Percentiles rank a stretch among this genome's conserved stretches.
Evolutionary conservation across 2,888 invertebrate genomes (phyloP).

Genomic region (Polia nebulosa): DNA sequence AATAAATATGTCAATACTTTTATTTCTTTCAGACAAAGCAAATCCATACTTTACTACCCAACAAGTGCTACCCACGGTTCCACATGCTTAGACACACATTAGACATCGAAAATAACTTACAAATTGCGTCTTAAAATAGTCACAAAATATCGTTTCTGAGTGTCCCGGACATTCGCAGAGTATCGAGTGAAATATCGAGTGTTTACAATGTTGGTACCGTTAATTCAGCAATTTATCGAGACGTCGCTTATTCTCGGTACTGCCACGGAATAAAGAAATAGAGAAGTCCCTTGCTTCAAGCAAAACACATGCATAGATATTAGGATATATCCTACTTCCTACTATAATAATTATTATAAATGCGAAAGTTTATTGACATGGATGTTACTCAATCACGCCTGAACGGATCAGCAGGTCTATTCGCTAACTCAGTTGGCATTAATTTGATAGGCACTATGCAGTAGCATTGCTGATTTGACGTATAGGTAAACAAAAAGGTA

Average conservation of each 20-base stretch:
- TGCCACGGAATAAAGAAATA: background rate
- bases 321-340: no score
- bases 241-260: conserved; percentile 47
- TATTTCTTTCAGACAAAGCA: no score
- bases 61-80: background rate
- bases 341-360: no score
- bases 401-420: no score
- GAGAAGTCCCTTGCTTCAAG: conserved; percentile 15
- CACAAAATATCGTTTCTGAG: conserved; percentile 52
- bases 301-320: background rate
- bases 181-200: conserved; percentile 61
- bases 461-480: no score
- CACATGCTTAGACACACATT: conserved; percentile 23
- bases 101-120: conserved; percentile 46
- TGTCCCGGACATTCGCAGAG: conserved; percentile 47
- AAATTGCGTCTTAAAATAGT: conserved; percentile 52
- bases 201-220: conserved; percentile 59
- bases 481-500: no score
- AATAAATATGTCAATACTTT: no score
- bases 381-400: no score
- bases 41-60: background rate
- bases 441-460: no score
- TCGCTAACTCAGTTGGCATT: no score
- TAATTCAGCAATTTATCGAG: conserved; percentile 61
- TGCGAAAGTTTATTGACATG: no score